Evolutionary conservation across 1,140 invertebrate species (phyloP).

Genomic region (Neuroterus valhalla): DNA sequence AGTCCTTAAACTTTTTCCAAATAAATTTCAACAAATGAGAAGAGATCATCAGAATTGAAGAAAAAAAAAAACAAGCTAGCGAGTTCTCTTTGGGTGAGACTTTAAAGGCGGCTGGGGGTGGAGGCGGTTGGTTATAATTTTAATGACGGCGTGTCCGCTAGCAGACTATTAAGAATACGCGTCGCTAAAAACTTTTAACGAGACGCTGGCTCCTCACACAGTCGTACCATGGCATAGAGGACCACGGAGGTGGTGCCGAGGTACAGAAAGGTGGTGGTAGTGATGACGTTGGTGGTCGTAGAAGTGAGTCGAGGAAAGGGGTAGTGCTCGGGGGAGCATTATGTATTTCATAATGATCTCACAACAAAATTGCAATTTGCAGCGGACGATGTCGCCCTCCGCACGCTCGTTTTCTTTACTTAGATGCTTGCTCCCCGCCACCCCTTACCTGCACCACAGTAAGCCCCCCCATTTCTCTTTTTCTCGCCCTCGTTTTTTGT

Average conservation of each 20-base stretch:
- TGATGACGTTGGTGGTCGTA: conserved; percentile 49
- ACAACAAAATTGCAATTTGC: conserved; percentile 73
- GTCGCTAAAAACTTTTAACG: conserved; percentile 77
- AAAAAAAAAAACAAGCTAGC: conserved; percentile 43
- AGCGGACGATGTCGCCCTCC: conserved; percentile 60
- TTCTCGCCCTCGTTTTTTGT: conserved; percentile 11
- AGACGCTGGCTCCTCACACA: conserved; percentile 63
- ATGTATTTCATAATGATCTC: conserved; percentile 75
- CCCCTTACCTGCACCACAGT: neutral
- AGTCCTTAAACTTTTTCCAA: no score
- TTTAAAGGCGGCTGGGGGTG: conserved; percentile 43
- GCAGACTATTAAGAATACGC: conserved; percentile 76
- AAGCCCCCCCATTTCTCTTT: conserved; percentile 9
- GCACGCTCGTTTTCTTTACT: conserved; percentile 37
- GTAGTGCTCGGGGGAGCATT: conserved; percentile 60
- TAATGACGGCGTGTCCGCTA: conserved; percentile 76
- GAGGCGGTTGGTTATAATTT: conserved; percentile 74
- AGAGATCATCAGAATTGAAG: neutral
- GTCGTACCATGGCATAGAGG: conserved; percentile 46
- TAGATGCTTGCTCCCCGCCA: neutral
- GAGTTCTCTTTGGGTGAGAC: neutral
- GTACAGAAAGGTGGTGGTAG: conserved; percentile 41
- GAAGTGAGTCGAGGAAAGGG: conserved; percentile 41
- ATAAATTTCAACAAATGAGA: no score
- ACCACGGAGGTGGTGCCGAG: conserved; percentile 40